These are phyloP conservation scores for Sturnira hondurensis DNA, from an alignment of 2,113 vertebrate species.

Conservation along the genomic window DNA sequence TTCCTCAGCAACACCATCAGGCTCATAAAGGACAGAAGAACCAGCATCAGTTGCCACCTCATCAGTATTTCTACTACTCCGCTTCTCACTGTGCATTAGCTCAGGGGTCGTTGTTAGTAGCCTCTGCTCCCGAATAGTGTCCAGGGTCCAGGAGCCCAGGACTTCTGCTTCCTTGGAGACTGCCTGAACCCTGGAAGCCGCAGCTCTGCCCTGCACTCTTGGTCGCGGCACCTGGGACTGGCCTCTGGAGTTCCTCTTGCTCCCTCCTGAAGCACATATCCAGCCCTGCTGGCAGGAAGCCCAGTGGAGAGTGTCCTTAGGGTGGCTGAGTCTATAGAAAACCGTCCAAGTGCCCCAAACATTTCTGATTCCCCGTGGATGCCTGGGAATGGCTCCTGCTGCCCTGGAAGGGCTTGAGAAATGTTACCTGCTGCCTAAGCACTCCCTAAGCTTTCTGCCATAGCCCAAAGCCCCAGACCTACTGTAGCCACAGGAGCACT, in stretches of 20 bases:
- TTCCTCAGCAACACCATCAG: not conserved
- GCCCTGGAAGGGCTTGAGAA: not conserved
- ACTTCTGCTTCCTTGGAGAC: too few species aligned
- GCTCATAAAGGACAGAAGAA: not conserved
- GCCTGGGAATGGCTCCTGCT: not conserved
- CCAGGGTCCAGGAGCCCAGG: too few species aligned
- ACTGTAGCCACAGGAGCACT: too few species aligned
- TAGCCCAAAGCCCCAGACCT: not conserved
- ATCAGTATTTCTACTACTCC: too few species aligned
- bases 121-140: not conserved
- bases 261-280: not conserved
- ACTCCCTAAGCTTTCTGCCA: not conserved
- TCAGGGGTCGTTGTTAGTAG: fast-evolving
- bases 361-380: not conserved
- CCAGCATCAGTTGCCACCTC: too few species aligned
- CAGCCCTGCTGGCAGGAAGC: not conserved
- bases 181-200: fast-evolving
- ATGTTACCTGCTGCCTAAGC: not conserved
- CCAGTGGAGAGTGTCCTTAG: not conserved
- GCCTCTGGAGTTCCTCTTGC: not conserved
- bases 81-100: not conserved
- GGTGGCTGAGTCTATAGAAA: not conserved
- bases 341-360: not conserved
- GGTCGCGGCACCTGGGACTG: too few species aligned
- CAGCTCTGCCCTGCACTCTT: too few species aligned